These are phyloP conservation scores for Ceyx erithaca DNA, from an alignment of 2,797 vertebrate species.

Conservation along the genomic window DNA sequence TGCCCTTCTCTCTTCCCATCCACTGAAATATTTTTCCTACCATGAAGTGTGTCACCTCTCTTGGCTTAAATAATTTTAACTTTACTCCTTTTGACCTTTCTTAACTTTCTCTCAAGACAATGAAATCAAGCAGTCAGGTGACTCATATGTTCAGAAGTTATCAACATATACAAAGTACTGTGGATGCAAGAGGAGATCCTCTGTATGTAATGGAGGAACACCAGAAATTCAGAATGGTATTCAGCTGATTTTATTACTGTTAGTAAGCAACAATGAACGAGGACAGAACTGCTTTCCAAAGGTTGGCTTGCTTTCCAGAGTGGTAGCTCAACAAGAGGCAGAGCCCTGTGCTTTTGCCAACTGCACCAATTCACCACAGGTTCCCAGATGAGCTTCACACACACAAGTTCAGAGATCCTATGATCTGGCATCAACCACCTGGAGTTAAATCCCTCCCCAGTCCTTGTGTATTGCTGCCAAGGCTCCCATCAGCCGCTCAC, in stretches of 20 bases:
- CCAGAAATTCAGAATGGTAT: background rate
- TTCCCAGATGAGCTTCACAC: background rate
- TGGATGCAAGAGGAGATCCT: background rate
- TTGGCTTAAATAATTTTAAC: background rate
- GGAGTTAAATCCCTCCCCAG: background rate
- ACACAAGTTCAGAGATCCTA: background rate
- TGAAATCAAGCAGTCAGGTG: background rate
- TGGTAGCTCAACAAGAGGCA: background rate
- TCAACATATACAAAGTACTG: background rate
- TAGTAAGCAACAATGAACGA: background rate
- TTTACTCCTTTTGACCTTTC: background rate
- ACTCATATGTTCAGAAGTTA: background rate
- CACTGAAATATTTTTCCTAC: background rate
- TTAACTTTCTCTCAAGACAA: background rate
- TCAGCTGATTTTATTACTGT: background rate
- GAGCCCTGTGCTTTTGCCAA: background rate
- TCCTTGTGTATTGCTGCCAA: background rate
- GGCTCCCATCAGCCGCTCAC: background rate
- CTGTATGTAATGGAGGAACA: background rate
- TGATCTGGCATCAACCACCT: background rate
- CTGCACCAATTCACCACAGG: fast-evolving
- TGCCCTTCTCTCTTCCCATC: background rate
- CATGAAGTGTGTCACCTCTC: background rate
- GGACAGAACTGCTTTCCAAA: background rate
- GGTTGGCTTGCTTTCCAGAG: background rate